Evolutionary conservation across 64 coral and sea anemone genomes (phyloP).

Genomic region (Astreopora myriophthalma): DNA sequence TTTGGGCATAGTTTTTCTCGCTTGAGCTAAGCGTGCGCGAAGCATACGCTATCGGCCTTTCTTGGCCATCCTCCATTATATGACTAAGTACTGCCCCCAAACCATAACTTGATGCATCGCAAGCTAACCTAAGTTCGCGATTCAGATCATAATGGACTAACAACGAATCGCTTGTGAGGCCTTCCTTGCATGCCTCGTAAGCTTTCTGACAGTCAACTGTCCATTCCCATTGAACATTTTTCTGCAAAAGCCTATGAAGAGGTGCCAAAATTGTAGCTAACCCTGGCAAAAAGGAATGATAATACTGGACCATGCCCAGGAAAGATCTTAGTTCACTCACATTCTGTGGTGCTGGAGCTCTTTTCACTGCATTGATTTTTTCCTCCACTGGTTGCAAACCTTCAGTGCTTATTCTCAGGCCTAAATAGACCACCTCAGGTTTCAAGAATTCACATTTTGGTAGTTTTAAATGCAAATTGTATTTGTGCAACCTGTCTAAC

Average conservation of each 20-base stretch:
- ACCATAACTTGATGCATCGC: constrained; percentile 70
- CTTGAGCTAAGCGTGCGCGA: constrained; percentile 38
- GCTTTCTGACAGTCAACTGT: constrained; percentile 39
- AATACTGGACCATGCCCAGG: constrained; percentile 68
- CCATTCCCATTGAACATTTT: constrained; percentile 45
- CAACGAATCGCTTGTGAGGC: constrained; percentile 55
- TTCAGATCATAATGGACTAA: constrained; percentile 74
- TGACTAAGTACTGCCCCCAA: constrained; percentile 55
- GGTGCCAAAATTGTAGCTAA: constrained; percentile 65
- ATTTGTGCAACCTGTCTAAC: constrained; percentile 18
- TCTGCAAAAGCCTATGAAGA: constrained; percentile 59
- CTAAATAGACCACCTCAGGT: constrained; percentile 51
- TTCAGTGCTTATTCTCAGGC: constrained; percentile 25
- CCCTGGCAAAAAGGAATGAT: constrained; percentile 59
- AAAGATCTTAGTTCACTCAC: constrained; percentile 67
- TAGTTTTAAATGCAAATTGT: constrained; percentile 52
- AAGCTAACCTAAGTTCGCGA: constrained; percentile 26
- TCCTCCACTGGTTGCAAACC: constrained; percentile 41
- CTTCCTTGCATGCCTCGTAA: constrained; percentile 58
- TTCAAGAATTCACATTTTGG: constrained; percentile 66
- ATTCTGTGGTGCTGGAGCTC: constrained; percentile 13
- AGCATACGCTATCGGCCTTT: constrained; percentile 71
- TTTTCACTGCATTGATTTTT: constrained; percentile 5
- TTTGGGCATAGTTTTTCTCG: constrained; percentile 68
- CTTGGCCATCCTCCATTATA: constrained; percentile 62